Conservation (phyloP, 2,113 vertebrate genomes). For the Vimba vimba region DNA sequence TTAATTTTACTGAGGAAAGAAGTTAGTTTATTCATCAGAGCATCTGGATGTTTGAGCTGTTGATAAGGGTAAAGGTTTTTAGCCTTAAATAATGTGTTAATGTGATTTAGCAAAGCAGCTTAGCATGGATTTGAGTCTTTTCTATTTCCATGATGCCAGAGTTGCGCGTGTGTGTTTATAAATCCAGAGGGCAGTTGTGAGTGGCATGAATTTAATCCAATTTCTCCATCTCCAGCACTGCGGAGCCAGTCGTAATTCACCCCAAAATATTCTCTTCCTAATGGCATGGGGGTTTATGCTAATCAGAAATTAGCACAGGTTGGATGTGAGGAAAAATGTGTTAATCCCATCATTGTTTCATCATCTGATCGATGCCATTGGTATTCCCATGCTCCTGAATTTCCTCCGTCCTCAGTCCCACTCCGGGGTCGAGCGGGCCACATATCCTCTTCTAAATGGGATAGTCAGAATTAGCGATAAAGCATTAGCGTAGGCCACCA, state of each 20-base stretch:
- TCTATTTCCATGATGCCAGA: constrained; percentile 51
- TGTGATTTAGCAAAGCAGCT: constrained; percentile 61
- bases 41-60: constrained; percentile 47
- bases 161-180: constrained; percentile 17
- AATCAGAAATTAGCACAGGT: constrained; percentile 31
- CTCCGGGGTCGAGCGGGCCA: background rate
- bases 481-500: background rate
- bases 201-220: constrained; percentile 53
- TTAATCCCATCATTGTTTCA: constrained; percentile 4
- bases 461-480: constrained; percentile 23
- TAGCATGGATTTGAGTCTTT: constrained; percentile 53
- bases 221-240: constrained; percentile 40
- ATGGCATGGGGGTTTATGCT: constrained; percentile 28
- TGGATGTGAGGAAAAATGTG: background rate
- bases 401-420: background rate
- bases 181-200: constrained; percentile 44
- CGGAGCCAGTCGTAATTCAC: constrained; percentile 24
- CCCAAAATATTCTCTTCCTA: background rate
- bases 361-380: background rate
- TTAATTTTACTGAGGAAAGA: background rate
- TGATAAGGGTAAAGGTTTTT: constrained; percentile 39
- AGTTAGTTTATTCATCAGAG: constrained; percentile 36
- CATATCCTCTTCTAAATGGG: background rate
- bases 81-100: constrained; percentile 58
- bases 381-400: constrained; percentile 9